Evolutionary conservation across 2,113 vertebrate species (phyloP).

Genomic region (Poecilia latipinna): DNA sequence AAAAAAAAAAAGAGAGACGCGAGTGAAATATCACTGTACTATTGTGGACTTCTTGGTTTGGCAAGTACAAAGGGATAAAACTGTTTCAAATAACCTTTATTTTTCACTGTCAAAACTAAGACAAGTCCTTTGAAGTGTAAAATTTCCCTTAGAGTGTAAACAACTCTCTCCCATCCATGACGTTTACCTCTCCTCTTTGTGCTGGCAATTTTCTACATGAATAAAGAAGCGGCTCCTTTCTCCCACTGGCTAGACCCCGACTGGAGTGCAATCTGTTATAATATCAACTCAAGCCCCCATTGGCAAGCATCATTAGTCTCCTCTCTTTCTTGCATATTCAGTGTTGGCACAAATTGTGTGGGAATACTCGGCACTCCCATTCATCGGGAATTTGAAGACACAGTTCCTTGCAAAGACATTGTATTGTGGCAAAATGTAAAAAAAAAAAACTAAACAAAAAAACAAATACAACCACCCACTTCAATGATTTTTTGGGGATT

Average conservation of each 20-base stretch:
- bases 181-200: slow-evolving; percentile 73
- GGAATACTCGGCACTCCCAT: slow-evolving; percentile 32
- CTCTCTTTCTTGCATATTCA: slow-evolving; percentile 53
- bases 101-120: slow-evolving; percentile 74
- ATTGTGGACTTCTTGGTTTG: slow-evolving; percentile 50
- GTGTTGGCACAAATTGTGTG: slow-evolving; percentile 40
- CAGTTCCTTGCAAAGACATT: neutral
- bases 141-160: slow-evolving; percentile 75
- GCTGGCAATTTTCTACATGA: slow-evolving; percentile 77
- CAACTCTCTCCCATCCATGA: slow-evolving; percentile 70
- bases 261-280: slow-evolving; percentile 72
- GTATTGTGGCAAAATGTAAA: too few relatives aligned
- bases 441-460: too few relatives aligned
- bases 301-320: slow-evolving; percentile 69
- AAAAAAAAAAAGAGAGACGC: slow-evolving; percentile 16
- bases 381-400: slow-evolving; percentile 33
- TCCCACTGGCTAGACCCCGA: slow-evolving; percentile 66
- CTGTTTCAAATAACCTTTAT: slow-evolving; percentile 75
- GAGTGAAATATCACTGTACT: slow-evolving; percentile 34
- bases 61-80: slow-evolving; percentile 34
- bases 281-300: slow-evolving; percentile 69
- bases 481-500: neutral
- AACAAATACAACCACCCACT: neutral
- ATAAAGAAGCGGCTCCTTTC: slow-evolving; percentile 67
- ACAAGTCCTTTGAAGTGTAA: slow-evolving; percentile 75